Evolutionary conservation across 2,113 vertebrate species (phyloP), one percentile per base, ranked within the genome.

Genomic region (Python bivittatus): DNA sequence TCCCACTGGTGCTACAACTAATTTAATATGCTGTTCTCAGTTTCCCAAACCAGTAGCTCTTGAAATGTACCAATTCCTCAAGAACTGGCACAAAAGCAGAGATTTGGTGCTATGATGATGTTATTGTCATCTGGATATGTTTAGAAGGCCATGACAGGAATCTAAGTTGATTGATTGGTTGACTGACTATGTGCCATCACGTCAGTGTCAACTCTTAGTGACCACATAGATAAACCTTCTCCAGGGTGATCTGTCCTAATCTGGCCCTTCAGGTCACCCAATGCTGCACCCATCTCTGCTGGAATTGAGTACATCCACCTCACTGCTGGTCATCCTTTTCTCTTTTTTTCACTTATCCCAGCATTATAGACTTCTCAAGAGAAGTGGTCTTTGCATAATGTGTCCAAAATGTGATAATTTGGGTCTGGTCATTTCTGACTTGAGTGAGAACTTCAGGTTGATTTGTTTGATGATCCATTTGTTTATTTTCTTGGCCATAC

Each of bases 41-140:
- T 88, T 92, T 94, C 92, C 88, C 17, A 0, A 95, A 72, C 25
- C 25, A 4, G 0, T 58, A 88, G 94, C 91, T 2, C 68, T 72
- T 52, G 22, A 44, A 52, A 57, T 20, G 92, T 92, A 0, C 22
- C 0, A 0, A 60, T 92, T 27, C 93, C 91, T 86, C 72, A 0
- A 83, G 64, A 48, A 53, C 57, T 33, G 57, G 0, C 1, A 0
- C 13, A 79, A 92, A 89, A 88, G 84, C 88, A n/a, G 90, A 83
- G 33, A 44, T 0, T 88, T 54, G 95, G 92, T 94, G 95, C 95
- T 94, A 91, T 93, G 94, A 94, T 89, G 96, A 93, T 0, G 10
- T 20, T 84, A 84, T 87, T 94, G 91, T 83, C 93, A 93, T 94
- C 93, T 93, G 56, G 68, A 27, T 88, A 57, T 38, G 6, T 94